Conservation (phyloP, 30 jellyfish, hydroid and myxozoan genomes). For the Hydractinia symbiolongicarpus region DNA sequence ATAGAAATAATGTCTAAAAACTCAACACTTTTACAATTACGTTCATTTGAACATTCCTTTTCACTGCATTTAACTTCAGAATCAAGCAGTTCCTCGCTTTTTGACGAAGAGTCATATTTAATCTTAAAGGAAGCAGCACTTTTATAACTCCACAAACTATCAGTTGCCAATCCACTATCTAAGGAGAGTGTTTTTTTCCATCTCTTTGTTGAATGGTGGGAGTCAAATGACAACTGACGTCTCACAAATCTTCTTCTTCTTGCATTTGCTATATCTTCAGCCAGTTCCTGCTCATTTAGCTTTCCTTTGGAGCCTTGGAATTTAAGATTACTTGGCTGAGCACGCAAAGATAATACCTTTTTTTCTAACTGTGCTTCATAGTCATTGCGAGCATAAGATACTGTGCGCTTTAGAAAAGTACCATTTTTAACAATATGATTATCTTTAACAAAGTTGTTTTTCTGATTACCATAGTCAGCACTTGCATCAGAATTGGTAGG, state of each 20-base stretch:
- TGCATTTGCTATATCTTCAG: conserved; percentile 38
- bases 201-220: conserved; percentile 47
- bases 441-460: not conserved
- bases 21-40: not conserved
- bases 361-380: conserved; percentile 66
- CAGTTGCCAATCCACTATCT: conserved; percentile 29
- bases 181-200: conserved; percentile 54
- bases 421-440: not conserved
- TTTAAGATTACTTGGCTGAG: conserved; percentile 74
- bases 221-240: conserved; percentile 83
- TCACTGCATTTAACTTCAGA: not conserved
- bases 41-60: not conserved
- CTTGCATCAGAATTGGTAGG: conserved; percentile 3
- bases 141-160: conserved; percentile 4
- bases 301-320: conserved; percentile 55
- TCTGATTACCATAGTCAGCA: not conserved
- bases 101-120: not conserved
- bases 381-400: conserved; percentile 75
- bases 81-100: conserved; percentile 34
- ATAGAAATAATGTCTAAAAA: not conserved
- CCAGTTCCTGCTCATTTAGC: conserved; percentile 33
- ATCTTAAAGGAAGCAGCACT: not conserved
- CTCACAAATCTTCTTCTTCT: conserved; percentile 24
- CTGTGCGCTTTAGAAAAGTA: conserved; percentile 2
- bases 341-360: conserved; percentile 50